Evolutionary conservation across 1,140 invertebrate genomes (phyloP).

Genomic region (Drosophila subpulchrella): DNA sequence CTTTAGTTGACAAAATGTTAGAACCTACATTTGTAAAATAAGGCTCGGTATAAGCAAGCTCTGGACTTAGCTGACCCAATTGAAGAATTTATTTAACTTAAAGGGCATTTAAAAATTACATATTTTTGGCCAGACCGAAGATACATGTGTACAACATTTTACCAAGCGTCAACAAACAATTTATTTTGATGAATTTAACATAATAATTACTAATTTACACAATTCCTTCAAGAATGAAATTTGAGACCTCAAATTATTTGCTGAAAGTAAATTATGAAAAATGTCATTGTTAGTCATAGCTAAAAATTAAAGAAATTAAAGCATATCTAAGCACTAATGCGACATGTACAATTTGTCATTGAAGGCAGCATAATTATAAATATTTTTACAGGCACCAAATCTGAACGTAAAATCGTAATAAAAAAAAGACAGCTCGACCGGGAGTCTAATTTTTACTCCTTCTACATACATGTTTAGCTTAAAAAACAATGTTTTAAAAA

Average conservation of each 20-base stretch:
- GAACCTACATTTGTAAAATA: no score
- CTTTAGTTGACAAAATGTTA: no score
- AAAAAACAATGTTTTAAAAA: not conserved
- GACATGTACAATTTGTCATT: not conserved
- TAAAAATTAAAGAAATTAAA: not conserved
- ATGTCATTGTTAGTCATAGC: not conserved
- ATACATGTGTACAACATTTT: not conserved
- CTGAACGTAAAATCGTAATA: not conserved
- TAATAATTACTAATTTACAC: conserved; percentile 3
- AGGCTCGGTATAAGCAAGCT: no score
- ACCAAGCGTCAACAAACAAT: not conserved
- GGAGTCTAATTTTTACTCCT: no score
- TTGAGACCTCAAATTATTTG: not conserved
- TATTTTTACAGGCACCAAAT: no score
- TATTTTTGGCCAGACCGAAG: no score
- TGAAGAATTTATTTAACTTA: no score
- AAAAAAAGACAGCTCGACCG: not conserved
- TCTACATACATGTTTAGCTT: no score
- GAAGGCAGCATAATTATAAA: no score
- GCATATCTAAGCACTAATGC: not conserved
- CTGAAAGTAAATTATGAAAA: conserved; percentile 23
- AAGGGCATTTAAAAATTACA: no score
- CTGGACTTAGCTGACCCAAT: no score
- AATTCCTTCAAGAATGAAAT: not conserved
- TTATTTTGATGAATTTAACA: not conserved